Conservation (phyloP, 1,140 invertebrate species). For the Drosophila melanica region DNA sequence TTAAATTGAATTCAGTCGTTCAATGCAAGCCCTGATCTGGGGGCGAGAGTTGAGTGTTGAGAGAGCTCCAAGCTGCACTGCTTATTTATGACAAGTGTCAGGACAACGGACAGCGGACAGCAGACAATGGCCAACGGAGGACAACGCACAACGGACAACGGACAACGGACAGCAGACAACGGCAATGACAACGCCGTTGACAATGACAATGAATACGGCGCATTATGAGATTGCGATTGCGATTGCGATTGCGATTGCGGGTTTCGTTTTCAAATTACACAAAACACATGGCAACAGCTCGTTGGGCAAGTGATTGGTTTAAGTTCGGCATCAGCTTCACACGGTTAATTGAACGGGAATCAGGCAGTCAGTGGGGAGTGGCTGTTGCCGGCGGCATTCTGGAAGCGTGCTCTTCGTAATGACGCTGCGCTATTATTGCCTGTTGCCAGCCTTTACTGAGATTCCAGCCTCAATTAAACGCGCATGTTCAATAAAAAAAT, state of each 20-base stretch:
- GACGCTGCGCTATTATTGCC: too few species aligned
- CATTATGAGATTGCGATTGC: conserved; percentile 61
- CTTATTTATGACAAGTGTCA: conserved; percentile 78
- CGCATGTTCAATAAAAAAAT: too few species aligned
- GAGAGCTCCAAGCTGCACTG: conserved; percentile 53
- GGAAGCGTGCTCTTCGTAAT: too few species aligned
- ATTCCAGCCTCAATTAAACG: too few species aligned
- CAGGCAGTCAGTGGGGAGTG: too few species aligned
- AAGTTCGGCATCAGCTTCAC: conserved; percentile 1
- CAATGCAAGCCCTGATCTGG: conserved; percentile 58
- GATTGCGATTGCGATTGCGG: conserved; percentile 46
- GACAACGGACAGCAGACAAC: conserved; percentile 18
- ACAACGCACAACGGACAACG: not conserved
- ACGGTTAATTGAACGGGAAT: not conserved
- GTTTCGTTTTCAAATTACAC: conserved; percentile 71
- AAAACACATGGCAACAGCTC: conserved; percentile 67
- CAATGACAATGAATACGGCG: conserved; percentile 52
- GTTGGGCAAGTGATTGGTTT: conserved; percentile 33
- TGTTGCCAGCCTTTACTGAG: too few species aligned
- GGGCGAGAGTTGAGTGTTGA: not conserved
- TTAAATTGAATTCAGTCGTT: conserved; percentile 81
- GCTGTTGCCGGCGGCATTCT: too few species aligned
- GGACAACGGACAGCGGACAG: not conserved
- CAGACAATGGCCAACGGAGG: not conserved
- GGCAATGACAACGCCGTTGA: conserved; percentile 38